Base-by-base conservation (phyloP, 1,140 invertebrate genomes). In the Macrosteles quadrilineatus region DNA sequence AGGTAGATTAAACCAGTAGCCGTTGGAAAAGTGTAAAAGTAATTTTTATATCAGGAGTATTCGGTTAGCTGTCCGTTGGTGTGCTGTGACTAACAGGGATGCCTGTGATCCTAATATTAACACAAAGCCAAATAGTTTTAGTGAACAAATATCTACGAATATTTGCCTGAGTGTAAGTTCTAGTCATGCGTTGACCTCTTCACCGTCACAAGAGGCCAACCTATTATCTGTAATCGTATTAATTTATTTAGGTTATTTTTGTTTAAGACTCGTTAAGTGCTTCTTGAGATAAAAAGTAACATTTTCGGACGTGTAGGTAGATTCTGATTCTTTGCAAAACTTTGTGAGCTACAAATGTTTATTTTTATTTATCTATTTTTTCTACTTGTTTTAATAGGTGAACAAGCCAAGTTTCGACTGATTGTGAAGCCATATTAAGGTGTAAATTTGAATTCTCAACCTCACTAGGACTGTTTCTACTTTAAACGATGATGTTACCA, bases 341-440 rank as follows among this genome's bases (percentile, higher is more conserved):
- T 6, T 53, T 59, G 23, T 59, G 27, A 6, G 25, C 25, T 25
- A 27, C 2, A 50, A 50, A 50, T 27, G 25, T 29, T 14, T 59
- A 59, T 27, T 59, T 59, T 59, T 59, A 59, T 59, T 59, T 59
- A 59, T 59, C 9, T 59, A 59, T 59, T 59, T 59, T 59, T 59
- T 53, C 25, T 59, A 59, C 55, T 59, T 59, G 21, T 30, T 36
- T n/a, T 36, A 36, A 36, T 36, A 36, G 4, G 32, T 36, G 32
- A 36, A n/a, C 3, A 19, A 59, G 55, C 21, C 25, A 4, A 59
- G 12, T 59, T 3, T 4, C 21, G 25, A n/a, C 55, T 27, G 27
- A 25, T 9, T 59, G 55, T 11, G 6, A 9, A 40, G 17, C 17
- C 36, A 40, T 40, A 40, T 17, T 40, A 50, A 50, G 47, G 21